Evolutionary conservation across 2,113 vertebrate species (phyloP).

Genomic region (Thalassoma bifasciatum): DNA sequence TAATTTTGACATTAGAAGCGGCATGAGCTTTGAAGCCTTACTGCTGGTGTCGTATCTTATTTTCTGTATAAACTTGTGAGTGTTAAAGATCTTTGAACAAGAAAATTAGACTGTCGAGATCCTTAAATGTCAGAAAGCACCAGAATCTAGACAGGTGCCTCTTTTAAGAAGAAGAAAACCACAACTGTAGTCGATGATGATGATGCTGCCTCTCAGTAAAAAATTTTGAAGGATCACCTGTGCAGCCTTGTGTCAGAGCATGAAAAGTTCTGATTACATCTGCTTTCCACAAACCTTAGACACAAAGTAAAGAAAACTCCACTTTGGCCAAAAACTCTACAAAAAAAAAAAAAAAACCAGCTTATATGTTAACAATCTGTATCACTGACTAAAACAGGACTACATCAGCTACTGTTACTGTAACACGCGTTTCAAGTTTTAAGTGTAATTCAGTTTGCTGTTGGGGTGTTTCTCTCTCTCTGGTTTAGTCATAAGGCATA

Average conservation of each 20-base stretch:
- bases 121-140: neutral
- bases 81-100: neutral
- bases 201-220: neutral
- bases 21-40: neutral
- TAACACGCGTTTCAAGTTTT: neutral
- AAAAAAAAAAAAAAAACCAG: neutral
- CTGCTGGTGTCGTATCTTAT: neutral
- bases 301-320: neutral
- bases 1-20: too few species aligned
- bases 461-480: constrained; percentile 15
- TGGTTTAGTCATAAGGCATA: constrained; percentile 11
- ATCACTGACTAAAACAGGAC: neutral
- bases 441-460: neutral
- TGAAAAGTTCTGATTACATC: neutral
- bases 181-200: too few species aligned
- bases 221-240: neutral
- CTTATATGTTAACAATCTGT: neutral
- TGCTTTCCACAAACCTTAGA: too few species aligned
- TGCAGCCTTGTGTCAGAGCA: too few species aligned
- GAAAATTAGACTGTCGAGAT: too few species aligned
- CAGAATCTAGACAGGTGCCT: neutral
- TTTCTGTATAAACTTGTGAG: neutral
- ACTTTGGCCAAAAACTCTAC: neutral
- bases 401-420: neutral
- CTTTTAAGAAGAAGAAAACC: neutral